phyloP scores from a whole-genome alignment of 1,140 invertebrate species.

The Diprion similis region DNA sequence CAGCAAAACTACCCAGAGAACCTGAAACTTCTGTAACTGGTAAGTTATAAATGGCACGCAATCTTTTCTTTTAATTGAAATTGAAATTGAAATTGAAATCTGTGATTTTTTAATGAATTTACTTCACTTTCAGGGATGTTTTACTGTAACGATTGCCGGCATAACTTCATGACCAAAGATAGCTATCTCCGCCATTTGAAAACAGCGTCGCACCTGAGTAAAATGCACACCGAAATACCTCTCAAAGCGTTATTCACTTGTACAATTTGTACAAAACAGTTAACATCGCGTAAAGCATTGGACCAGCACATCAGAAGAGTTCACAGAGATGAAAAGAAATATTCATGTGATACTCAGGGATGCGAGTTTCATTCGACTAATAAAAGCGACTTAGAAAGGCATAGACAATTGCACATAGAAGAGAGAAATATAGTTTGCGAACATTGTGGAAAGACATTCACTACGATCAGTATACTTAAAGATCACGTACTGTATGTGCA shows the following conservation, averaged over 20 bases:
- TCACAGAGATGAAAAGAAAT: constrained; percentile 48
- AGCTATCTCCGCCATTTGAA: constrained; percentile 46
- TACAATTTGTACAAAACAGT: constrained; percentile 46
- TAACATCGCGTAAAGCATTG: constrained; percentile 45
- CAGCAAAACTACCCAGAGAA: constrained; percentile 33
- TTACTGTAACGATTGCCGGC: constrained; percentile 42
- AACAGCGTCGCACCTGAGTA: constrained; percentile 39
- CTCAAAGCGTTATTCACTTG: constrained; percentile 40
- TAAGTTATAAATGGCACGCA: constrained; percentile 20
- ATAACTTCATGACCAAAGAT: constrained; percentile 45
- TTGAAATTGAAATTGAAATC: constrained; percentile 25
- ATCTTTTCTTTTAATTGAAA: constrained; percentile 22
- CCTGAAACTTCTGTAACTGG: constrained; percentile 36
- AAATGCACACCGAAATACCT: constrained; percentile 35
- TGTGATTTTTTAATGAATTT: constrained; percentile 28
- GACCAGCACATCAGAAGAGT: constrained; percentile 51
- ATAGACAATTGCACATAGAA: constrained; percentile 49
- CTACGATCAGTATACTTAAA: constrained; percentile 48
- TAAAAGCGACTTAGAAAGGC: constrained; percentile 46
- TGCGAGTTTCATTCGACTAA: constrained; percentile 50
- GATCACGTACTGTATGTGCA: constrained; percentile 50
- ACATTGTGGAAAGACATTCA: constrained; percentile 53
- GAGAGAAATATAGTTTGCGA: constrained; percentile 48
- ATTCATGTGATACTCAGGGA: constrained; percentile 44
- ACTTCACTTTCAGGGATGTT: constrained; percentile 41